Evolutionary conservation across 2,888 invertebrate species (phyloP), one percentile per base, ranked within the genome.

Genomic region (Drosophila sordidapex): DNA sequence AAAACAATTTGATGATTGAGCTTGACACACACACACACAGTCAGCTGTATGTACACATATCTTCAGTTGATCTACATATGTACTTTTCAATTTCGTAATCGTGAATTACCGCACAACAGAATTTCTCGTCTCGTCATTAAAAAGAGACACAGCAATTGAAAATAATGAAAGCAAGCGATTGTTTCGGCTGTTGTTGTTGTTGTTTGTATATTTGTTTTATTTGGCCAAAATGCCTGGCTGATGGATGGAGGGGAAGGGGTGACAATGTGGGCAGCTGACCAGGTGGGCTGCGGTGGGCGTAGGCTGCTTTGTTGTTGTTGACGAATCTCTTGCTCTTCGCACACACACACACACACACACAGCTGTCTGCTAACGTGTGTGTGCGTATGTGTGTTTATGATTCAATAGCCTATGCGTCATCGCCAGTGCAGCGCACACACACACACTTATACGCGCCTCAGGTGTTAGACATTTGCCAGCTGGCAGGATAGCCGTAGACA

Each of bases 41-140:
- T 21, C 43, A 43, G 49, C 3, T 31, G 21, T 52, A 29, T 18
- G 49, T 27, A 25, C 21, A 46, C 10, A 35, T 33, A 48, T 59
- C 54, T 49, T 38, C 18, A 33, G 49, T 56, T 71, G 77, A 77
- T 81, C 72, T 78, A 81, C 68, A 68, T 81, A 72, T 73, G 74
- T 79, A 79, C 69, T 62, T 70, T 63, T 66, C 57, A 63, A 82
- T 84, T 89, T 84, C 89, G 84, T 87, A 84, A 84, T 85, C 76
- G 84, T 71, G 74, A 84, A 87, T 87, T 84, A 84, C 80, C 87
- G 74, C 87, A 87, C 78, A 77, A 53, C 51, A 87, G 87, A 84
- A 84, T 87, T 77, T 72, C 21, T 56, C 64, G 78, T 72, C 81
- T 89, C 85, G 89, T 84, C 87, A 85, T 85, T 79, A 70, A 71